A percentile compares a stretch with the other conserved stretches of the same genome.
Conservation (phyloP, 2,797 vertebrate genomes). For the Crocidura indochinensis region DNA sequence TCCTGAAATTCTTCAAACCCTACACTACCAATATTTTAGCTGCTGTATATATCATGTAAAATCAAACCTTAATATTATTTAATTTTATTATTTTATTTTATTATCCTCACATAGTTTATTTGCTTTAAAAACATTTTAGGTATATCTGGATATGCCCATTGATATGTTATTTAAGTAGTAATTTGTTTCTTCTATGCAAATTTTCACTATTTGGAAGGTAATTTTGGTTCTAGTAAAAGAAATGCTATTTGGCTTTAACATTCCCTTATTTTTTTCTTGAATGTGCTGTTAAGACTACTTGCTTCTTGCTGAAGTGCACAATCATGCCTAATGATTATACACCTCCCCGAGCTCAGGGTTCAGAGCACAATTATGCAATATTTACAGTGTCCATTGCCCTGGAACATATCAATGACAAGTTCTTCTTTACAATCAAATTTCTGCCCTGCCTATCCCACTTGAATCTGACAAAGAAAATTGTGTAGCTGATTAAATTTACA, state of each 20-base stretch:
- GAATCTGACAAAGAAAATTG: constrained; percentile 63
- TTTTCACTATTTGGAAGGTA: background rate
- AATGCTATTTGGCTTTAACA: background rate
- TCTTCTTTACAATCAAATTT: constrained; percentile 65
- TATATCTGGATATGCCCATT: too few relatives aligned
- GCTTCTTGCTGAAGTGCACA: background rate
- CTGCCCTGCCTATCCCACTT: constrained; percentile 17
- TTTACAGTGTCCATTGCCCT: background rate
- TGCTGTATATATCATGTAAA: too few relatives aligned
- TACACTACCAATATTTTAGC: too few relatives aligned
- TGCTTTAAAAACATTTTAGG: too few relatives aligned
- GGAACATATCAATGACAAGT: background rate
- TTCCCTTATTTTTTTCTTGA: background rate
- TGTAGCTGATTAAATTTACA: background rate
- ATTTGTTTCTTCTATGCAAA: constrained; percentile 9
- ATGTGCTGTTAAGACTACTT: constrained; percentile 11
- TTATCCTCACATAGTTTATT: too few relatives aligned
- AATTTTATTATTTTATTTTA: too few relatives aligned
- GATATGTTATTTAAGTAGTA: too few relatives aligned
- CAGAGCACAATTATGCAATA: background rate
- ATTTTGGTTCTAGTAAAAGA: background rate
- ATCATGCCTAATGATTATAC: background rate
- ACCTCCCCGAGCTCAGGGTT: constrained; percentile 31
- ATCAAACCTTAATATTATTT: too few relatives aligned
- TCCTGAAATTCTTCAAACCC: too few relatives aligned